phyloP scores from a whole-genome alignment of 2,888 invertebrate species.

The Lymantria dispar region DNA sequence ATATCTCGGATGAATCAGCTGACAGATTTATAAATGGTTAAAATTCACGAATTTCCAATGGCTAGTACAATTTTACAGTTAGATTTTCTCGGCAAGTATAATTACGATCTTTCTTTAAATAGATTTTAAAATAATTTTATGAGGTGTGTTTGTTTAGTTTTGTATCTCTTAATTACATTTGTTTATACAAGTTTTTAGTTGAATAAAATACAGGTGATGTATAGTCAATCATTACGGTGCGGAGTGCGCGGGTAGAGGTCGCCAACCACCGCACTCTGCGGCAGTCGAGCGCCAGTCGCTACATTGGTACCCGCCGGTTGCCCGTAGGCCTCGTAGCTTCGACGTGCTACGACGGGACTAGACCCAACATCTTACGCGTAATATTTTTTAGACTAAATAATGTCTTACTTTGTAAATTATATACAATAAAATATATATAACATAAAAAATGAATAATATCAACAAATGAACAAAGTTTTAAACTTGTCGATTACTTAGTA shows the following conservation, averaged over 20 bases:
- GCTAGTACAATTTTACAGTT: background rate
- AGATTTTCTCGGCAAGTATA: background rate
- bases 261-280: slow-evolving; percentile 38
- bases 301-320: slow-evolving; percentile 37
- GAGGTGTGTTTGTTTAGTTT: background rate
- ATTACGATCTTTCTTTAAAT: background rate
- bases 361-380: slow-evolving; percentile 29
- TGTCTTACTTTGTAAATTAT: slow-evolving; percentile 25
- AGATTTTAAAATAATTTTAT: background rate
- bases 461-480: slow-evolving; percentile 7
- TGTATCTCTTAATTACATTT: slow-evolving; percentile 28
- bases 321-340: slow-evolving; percentile 38
- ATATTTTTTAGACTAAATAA: slow-evolving; percentile 19
- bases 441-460: background rate
- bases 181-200: slow-evolving; percentile 41
- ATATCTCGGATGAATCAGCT: slow-evolving; percentile 6
- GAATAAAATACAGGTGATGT: slow-evolving; percentile 72
- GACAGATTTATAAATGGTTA: slow-evolving; percentile 3
- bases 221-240: slow-evolving; percentile 72
- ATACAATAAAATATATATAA: slow-evolving; percentile 1
- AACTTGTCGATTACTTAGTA: slow-evolving; percentile 2
- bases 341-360: slow-evolving; percentile 37
- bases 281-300: slow-evolving; percentile 49
- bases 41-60: background rate
- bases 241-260: slow-evolving; percentile 45